Conservation (phyloP, 2,888 invertebrate genomes). For the Acanthacorydalis orientalis region DNA sequence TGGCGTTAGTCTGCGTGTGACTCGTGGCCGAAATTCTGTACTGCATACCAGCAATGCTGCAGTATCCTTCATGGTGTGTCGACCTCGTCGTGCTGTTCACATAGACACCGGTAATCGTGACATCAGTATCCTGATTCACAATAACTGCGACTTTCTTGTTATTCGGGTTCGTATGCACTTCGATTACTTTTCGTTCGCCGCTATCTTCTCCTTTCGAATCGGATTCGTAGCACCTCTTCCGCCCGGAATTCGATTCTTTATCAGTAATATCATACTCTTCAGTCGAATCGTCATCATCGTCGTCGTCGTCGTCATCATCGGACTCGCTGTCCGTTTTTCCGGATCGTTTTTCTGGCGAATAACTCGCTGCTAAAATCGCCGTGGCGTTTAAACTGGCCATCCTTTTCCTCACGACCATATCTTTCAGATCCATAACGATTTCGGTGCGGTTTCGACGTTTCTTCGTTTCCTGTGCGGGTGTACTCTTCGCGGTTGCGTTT, state of each 20-base stretch:
- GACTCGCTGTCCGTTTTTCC: conserved; percentile 31
- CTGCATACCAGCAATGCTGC: conserved; percentile 72
- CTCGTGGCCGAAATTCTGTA: conserved; percentile 78
- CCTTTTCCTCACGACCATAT: conserved; percentile 74
- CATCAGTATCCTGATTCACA: conserved; percentile 71
- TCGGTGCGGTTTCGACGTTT: conserved; percentile 42
- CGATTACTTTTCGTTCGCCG: conserved; percentile 17
- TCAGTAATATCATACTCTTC: conserved; percentile 19
- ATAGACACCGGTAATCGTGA: conserved; percentile 76
- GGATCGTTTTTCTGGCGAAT: conserved; percentile 46
- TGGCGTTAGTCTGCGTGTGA: conserved; percentile 70
- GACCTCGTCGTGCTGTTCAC: conserved; percentile 55
- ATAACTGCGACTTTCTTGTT: conserved; percentile 59
- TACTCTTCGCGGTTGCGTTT: conserved; percentile 14
- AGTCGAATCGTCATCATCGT: conserved; percentile 34
- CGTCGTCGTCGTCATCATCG: conserved; percentile 28
- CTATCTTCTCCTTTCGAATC: conserved; percentile 34
- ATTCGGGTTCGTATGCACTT: conserved; percentile 23
- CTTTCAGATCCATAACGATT: conserved; percentile 63
- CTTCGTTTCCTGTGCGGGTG: conserved; percentile 27
- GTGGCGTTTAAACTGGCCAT: conserved; percentile 86
- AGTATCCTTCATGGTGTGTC: conserved; percentile 66
- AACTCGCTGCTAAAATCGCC: conserved; percentile 78
- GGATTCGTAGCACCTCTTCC: conserved; percentile 24
- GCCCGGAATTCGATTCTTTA: conserved; percentile 27